Base-by-base conservation (phyloP, 2,888 invertebrate genomes). In the Odiellus spinosus region DNA sequence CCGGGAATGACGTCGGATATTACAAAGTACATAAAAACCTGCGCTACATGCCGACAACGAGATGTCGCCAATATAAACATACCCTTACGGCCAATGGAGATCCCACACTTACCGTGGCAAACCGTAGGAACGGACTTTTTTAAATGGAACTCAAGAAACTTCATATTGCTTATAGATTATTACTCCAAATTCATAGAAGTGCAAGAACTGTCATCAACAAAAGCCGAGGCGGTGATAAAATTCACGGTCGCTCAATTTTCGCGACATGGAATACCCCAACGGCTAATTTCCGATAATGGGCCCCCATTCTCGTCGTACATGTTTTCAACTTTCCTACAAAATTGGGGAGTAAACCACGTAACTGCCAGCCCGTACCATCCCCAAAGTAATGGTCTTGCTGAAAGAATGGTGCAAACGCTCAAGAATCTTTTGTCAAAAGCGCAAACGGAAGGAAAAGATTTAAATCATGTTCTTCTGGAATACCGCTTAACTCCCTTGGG, bases 101-200 rank as follows among this genome's bases (percentile, higher is more conserved):
- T n/a, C n/a, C n/a, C n/a, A n/a, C n/a, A n/a, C n/a, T n/a, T n/a
- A n/a, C n/a, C n/a, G n/a, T n/a, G n/a, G n/a, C n/a, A n/a, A n/a
- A n/a, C n/a, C n/a, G n/a, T n/a, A n/a, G n/a, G n/a, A n/a, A n/a
- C n/a, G n/a, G n/a, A n/a, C n/a, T n/a, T n/a, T n/a, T n/a, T n/a
- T n/a, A n/a, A n/a, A n/a, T n/a, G n/a, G n/a, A n/a, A n/a, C n/a
- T 40, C 26, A 32, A n/a, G 18, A 11, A 45, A 26, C 2, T 45
- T 40, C 17, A 20, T 45, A 12, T 26, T 46, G 21, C 14, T 46
- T 6, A 34, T 40, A 11, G 46, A 46, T 19, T 46, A 46, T 17
- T 46, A 41, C 14, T 33, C 40, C 19, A 47, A 47, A 17, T 47
- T 32, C 33, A 39, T 43, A 19, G 42, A 42, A 17, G 14, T 42